Base-by-base conservation (phyloP, 2,888 invertebrate species). In the Stegophylla sp. region DNA sequence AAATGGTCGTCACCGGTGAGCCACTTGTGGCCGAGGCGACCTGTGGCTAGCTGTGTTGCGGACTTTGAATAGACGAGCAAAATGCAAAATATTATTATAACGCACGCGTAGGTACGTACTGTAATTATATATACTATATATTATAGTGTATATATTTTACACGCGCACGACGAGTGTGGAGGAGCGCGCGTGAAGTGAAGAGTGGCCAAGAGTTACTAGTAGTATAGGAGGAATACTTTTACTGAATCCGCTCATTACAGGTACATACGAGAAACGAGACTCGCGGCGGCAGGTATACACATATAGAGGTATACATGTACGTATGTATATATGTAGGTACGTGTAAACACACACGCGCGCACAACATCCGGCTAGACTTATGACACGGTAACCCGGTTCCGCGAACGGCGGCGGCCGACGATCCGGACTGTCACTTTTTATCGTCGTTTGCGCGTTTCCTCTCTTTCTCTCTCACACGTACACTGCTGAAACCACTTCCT, bases 361-460 rank as follows among this genome's bases (percentile, higher is more conserved):
- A 67, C 76, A 79, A 79, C 79, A 79, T 79, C 79, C 79, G 79
- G 79, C 79, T 79, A 79, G 79, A 79, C 79, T 79, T 61, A 20
- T 69, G 79, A 79, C 79, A 79, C 79, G 79, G 79, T 79, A 79
- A 79, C 79, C 79, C 79, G 79, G 71, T 79, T 79, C 61, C 79
- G 61, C 23, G 43, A 13, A 67, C 59, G 20, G 20, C 67, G 45
- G n/a, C 20, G 69, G 66, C 48, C 77, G 77, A 77, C 77, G 41
- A 76, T 77, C 79, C 79, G 79, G 79, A 79, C 79, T 79, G 79
- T 79, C 79, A 71, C 79, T 79, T 79, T 79, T 79, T 79, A 71
- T 69, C 71, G 69, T 69, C 71, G 69, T 79, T 59, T 59, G 69
- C 61, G 26, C 34, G 15, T 43, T 43, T 13, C 43, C 64, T 51